Conservation (phyloP, 2,797 vertebrate species). For the Melanotaenia maccullochi region DNA sequence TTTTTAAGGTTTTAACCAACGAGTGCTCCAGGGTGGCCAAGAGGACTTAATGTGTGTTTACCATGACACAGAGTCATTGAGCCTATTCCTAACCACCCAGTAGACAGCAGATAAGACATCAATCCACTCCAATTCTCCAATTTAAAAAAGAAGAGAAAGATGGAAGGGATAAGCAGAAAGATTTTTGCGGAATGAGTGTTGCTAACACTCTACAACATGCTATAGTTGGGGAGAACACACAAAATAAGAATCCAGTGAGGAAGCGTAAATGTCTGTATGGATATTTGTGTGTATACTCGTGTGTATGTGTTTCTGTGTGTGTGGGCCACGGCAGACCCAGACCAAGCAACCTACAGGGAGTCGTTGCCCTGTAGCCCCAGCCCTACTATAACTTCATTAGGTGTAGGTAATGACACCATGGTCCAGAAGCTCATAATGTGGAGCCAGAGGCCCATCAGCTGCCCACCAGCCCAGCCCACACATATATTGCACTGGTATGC, state of each 20-base stretch:
- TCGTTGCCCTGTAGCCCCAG: slow-evolving; percentile 71
- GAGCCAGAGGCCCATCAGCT: slow-evolving; percentile 71
- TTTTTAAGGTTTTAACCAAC: slow-evolving; percentile 82
- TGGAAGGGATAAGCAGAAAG: slow-evolving; percentile 12
- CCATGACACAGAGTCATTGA: slow-evolving; percentile 64
- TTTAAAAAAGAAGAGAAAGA: slow-evolving; percentile 46
- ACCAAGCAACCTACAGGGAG: slow-evolving; percentile 71
- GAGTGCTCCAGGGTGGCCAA: slow-evolving; percentile 80
- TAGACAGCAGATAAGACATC: slow-evolving; percentile 66
- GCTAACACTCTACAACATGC: slow-evolving; percentile 7
- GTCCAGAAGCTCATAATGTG: slow-evolving; percentile 78
- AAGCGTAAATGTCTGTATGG: slow-evolving; percentile 12
- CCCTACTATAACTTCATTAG: slow-evolving; percentile 82
- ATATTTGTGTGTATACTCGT: slow-evolving; percentile 23
- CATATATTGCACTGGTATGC: slow-evolving; percentile 64
- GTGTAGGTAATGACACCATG: slow-evolving; percentile 80
- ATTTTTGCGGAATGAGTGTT: slow-evolving; percentile 28
- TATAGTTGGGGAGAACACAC: slow-evolving; percentile 7
- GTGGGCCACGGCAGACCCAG: slow-evolving; percentile 63
- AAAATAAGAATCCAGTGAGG: slow-evolving; percentile 27
- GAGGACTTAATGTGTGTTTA: slow-evolving; percentile 69
- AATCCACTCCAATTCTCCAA: slow-evolving; percentile 53
- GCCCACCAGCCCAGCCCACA: slow-evolving; percentile 72
- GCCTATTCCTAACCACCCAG: slow-evolving; percentile 50
- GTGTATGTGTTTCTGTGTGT: slow-evolving; percentile 59